A percentile compares a stretch with the other conserved stretches of the same genome.
These are phyloP conservation scores for Coptodon bakossiorum DNA, from an alignment of 2,113 vertebrate species.

Conservation along the genomic window DNA sequence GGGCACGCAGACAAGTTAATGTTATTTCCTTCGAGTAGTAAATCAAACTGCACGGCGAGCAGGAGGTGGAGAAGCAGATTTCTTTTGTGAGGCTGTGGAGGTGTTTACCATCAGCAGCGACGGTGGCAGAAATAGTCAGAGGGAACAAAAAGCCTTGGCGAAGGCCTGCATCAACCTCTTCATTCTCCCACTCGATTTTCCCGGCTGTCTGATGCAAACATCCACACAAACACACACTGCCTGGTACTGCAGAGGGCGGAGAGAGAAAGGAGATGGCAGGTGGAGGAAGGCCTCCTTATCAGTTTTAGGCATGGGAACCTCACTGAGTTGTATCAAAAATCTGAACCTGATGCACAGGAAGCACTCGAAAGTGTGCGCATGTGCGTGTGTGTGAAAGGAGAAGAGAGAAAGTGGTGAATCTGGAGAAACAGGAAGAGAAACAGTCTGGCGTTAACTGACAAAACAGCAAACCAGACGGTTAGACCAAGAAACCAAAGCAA, in stretches of 20 bases:
- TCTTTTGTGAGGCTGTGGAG: slow-evolving; percentile 34
- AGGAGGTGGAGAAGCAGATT: neutral
- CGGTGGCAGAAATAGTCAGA: neutral
- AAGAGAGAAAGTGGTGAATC: neutral
- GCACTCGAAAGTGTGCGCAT: neutral
- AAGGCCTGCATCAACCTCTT: slow-evolving; percentile 14
- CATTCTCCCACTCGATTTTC: slow-evolving; percentile 1
- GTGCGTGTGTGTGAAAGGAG: neutral
- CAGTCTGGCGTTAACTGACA: slow-evolving; percentile 26
- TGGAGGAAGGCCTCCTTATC: slow-evolving; percentile 51
- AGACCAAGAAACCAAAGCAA: neutral
- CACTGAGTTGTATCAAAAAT: slow-evolving; percentile 44
- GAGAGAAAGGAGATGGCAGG: neutral
- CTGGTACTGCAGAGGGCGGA: neutral
- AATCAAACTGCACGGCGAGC: slow-evolving; percentile 55
- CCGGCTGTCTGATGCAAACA: neutral
- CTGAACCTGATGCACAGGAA: slow-evolving; percentile 19
- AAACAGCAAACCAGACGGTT: slow-evolving; percentile 16
- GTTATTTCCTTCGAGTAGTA: slow-evolving; percentile 68
- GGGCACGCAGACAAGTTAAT: slow-evolving; percentile 31
- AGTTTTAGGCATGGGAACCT: slow-evolving; percentile 54
- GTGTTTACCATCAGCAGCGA: slow-evolving; percentile 41
- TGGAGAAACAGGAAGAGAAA: slow-evolving; percentile 28
- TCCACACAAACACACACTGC: neutral
- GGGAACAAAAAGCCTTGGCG: slow-evolving; percentile 40